phyloP scores from a whole-genome alignment of 2,113 vertebrate genomes.

The Sorex araneus region DNA sequence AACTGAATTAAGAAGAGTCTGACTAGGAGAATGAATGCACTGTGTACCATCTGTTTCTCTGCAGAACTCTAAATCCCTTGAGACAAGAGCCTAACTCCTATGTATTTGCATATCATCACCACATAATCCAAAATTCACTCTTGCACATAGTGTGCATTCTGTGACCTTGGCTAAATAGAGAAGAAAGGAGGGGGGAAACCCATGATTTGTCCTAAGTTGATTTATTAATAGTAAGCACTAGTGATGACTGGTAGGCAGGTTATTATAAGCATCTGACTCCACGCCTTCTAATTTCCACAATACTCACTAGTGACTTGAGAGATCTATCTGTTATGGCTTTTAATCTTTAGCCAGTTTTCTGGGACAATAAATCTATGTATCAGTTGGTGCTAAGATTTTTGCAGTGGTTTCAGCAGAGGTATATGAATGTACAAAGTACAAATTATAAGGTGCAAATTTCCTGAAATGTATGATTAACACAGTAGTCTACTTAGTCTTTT shows the following conservation, averaged over 20 bases:
- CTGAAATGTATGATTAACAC: background rate
- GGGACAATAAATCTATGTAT: background rate
- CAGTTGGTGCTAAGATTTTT: background rate
- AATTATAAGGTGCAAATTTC: background rate
- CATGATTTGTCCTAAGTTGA: background rate
- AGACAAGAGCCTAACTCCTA: background rate
- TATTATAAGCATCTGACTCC: background rate
- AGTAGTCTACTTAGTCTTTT: background rate
- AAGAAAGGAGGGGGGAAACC: background rate
- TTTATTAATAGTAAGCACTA: background rate
- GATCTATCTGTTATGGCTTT: slow-evolving; percentile 13
- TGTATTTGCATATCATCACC: background rate
- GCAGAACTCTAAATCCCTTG: background rate
- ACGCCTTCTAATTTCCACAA: background rate
- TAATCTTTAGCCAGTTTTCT: background rate
- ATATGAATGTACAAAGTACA: background rate
- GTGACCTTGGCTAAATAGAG: background rate
- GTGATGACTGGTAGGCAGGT: background rate
- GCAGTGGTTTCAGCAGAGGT: background rate
- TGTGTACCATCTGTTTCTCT: background rate
- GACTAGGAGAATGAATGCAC: background rate
- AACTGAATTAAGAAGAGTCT: background rate
- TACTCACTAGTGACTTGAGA: background rate
- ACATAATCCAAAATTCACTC: background rate
- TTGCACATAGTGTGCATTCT: background rate